Percentiles rank a stretch among this genome's conserved stretches.
Evolutionary conservation across 2,113 vertebrate genomes (phyloP).

Genomic region (Fulica atra): DNA sequence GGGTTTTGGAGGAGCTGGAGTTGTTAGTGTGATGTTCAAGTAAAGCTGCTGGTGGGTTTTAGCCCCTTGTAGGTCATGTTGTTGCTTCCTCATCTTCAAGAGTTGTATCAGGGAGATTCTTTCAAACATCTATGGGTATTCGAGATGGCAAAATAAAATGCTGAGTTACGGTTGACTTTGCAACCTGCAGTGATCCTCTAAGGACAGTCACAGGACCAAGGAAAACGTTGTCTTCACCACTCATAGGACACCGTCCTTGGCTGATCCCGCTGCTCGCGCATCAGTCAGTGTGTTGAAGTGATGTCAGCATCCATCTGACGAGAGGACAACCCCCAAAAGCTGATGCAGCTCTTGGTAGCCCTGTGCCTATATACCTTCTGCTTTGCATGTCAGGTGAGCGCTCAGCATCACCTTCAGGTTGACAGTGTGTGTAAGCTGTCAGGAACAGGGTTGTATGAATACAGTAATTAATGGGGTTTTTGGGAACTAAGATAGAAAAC

Average conservation of each 20-base stretch:
- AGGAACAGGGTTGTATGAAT: neutral
- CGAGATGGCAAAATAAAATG: neutral
- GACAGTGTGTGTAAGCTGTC: too few species aligned
- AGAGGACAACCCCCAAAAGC: neutral
- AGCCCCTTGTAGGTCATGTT: neutral
- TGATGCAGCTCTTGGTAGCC: neutral
- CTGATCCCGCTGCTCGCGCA: neutral
- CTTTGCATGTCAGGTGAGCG: neutral
- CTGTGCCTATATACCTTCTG: accelerated
- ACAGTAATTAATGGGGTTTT: neutral
- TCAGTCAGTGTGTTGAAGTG: neutral
- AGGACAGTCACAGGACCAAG: neutral
- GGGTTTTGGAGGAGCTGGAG: neutral
- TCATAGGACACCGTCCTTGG: neutral
- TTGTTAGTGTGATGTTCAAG: neutral
- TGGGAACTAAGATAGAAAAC: neutral
- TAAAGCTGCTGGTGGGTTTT: neutral
- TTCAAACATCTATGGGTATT: accelerated
- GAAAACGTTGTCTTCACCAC: neutral
- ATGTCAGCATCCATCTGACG: accelerated
- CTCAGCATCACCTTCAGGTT: neutral
- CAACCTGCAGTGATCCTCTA: neutral
- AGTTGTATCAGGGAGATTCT: neutral
- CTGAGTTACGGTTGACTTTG: neutral
- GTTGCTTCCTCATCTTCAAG: neutral